Evolutionary conservation across 2,797 vertebrate genomes (phyloP).

Genomic region (Periophthalmus magnuspinnatus): DNA sequence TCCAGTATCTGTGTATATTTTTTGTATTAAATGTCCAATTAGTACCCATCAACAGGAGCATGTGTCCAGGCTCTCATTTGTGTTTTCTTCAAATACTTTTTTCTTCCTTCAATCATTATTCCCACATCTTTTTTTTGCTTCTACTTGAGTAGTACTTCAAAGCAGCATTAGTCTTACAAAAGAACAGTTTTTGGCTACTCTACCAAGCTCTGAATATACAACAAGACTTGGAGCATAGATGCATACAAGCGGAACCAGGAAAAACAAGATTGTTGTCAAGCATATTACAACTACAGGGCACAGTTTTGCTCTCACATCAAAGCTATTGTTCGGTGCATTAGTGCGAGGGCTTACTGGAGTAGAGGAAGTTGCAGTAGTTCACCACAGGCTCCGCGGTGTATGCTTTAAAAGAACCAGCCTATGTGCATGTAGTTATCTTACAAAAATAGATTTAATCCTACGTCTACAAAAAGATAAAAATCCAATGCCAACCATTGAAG

Average conservation of each 20-base stretch:
- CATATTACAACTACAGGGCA: neutral
- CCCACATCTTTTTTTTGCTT: no score
- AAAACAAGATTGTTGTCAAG: slow-evolving; percentile 11
- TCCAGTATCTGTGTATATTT: no score
- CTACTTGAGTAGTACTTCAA: no score
- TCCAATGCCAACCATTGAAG: neutral
- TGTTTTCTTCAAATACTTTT: no score
- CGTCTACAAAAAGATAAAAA: neutral
- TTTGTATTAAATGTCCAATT: no score
- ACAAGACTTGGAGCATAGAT: neutral
- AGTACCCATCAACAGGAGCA: no score
- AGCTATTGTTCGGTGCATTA: slow-evolving; percentile 6
- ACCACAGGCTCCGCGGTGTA: slow-evolving; percentile 43
- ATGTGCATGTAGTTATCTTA: slow-evolving; percentile 23
- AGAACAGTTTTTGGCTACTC: no score
- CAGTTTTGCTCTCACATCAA: slow-evolving; percentile 4
- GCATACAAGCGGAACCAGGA: neutral
- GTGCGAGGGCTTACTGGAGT: slow-evolving; percentile 39
- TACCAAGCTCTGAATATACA: neutral
- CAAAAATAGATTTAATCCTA: slow-evolving; percentile 44
- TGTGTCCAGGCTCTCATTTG: no score
- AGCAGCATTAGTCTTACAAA: no score
- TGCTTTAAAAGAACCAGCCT: slow-evolving; percentile 31
- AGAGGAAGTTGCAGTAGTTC: slow-evolving; percentile 41
- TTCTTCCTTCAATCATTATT: no score